Evolutionary conservation across 1,140 invertebrate species (phyloP).

Genomic region (Hylaeus volcanicus): DNA sequence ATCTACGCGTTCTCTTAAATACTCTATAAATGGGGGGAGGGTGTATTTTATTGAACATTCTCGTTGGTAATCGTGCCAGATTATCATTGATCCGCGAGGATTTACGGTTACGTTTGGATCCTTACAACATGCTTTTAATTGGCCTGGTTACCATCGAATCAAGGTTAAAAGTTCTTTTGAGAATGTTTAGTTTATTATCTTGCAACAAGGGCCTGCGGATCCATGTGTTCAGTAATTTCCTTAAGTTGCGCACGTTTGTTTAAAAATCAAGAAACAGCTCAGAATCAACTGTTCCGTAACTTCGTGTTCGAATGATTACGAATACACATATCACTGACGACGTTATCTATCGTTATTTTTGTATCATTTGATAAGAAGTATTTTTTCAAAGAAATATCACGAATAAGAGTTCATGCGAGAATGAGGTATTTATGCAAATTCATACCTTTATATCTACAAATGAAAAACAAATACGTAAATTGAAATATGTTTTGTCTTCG

Average conservation of each 20-base stretch:
- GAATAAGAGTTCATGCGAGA: background rate
- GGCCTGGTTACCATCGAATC: slow-evolving; percentile 31
- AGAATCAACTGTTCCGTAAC: background rate
- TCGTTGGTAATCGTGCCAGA: background rate
- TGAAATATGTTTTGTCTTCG: no score
- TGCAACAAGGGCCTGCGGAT: no score
- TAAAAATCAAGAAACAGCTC: background rate
- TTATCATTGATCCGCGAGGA: slow-evolving; percentile 13
- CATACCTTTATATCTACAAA: no score
- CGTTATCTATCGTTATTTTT: background rate
- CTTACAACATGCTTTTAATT: slow-evolving; percentile 42
- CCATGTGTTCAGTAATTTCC: background rate
- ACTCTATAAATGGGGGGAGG: background rate
- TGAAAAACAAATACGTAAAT: no score
- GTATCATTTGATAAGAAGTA: background rate
- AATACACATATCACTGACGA: background rate
- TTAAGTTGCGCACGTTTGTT: background rate
- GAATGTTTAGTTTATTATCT: slow-evolving; percentile 35
- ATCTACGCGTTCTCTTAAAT: background rate
- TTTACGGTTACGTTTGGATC: slow-evolving; percentile 35
- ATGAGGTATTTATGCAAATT: background rate
- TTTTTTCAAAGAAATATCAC: background rate
- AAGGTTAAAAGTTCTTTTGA: slow-evolving; percentile 38
- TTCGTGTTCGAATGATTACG: background rate
- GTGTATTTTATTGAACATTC: background rate